phyloP scores from a whole-genome alignment of 2,113 vertebrate genomes.

The Micromys minutus region DNA sequence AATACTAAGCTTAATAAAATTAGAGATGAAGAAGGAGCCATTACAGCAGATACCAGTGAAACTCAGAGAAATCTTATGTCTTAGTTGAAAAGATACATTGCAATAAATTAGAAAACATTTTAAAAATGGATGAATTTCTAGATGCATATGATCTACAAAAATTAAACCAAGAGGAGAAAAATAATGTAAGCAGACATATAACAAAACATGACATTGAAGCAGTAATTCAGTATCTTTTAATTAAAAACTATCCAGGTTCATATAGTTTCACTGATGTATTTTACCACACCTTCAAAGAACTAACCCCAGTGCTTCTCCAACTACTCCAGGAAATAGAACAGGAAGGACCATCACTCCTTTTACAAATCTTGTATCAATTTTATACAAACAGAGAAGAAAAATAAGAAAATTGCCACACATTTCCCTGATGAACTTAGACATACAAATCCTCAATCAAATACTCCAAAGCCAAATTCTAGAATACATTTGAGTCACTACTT shows the following conservation, averaged over 20 bases:
- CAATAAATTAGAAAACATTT: background rate
- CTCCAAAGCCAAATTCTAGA: background rate
- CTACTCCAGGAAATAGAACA: background rate
- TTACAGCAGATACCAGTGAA: background rate
- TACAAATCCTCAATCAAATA: background rate
- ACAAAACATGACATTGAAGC: background rate
- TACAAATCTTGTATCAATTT: background rate
- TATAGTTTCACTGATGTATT: background rate
- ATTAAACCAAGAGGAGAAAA: background rate
- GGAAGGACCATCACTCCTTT: background rate
- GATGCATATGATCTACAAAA: background rate
- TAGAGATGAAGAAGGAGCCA: background rate
- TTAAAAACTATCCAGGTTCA: background rate
- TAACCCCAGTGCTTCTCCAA: too few relatives aligned
- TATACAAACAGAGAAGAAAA: background rate
- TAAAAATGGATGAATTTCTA: background rate
- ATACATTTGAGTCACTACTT: background rate
- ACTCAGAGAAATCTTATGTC: background rate
- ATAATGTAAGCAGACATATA: background rate
- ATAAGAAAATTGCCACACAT: background rate
- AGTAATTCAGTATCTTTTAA: background rate
- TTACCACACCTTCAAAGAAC: background rate
- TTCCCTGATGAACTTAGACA: background rate
- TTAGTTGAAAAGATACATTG: background rate
- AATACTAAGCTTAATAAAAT: background rate